Conservation (phyloP, 2,888 invertebrate species). For the Hypomecis atomaria region DNA sequence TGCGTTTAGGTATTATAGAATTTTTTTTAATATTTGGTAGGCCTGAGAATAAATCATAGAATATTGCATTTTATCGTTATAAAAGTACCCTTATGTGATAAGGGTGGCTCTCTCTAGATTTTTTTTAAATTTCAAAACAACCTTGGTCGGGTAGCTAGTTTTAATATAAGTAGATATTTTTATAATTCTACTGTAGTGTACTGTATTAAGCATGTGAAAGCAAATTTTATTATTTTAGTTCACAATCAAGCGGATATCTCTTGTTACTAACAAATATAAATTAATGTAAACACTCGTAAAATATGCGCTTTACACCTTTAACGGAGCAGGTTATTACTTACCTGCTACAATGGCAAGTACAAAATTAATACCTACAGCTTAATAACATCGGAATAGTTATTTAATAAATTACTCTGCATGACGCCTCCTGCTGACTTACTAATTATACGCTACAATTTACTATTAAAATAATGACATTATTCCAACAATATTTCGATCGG, state of each 20-base stretch:
- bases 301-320: conserved; percentile 28
- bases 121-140: too few relatives aligned
- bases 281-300: conserved; percentile 20
- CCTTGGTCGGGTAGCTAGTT: too few relatives aligned
- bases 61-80: too few relatives aligned
- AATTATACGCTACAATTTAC: conserved; percentile 66
- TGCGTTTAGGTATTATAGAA: too few relatives aligned
- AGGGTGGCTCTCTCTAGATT: too few relatives aligned
- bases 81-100: too few relatives aligned
- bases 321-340: conserved; percentile 29
- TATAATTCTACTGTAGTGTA: too few relatives aligned
- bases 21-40: too few relatives aligned
- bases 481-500: conserved; percentile 56
- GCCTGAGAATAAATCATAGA: too few relatives aligned
- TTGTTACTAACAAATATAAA: conserved; percentile 9
- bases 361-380: conserved; percentile 32
- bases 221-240: neutral
- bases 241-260: neutral
- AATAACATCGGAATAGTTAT: conserved; percentile 38
- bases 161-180: too few relatives aligned
- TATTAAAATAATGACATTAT: conserved; percentile 69
- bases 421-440: conserved; percentile 57
- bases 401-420: conserved; percentile 49
- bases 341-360: conserved; percentile 35
- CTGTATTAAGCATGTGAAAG: too few relatives aligned